Evolutionary conservation across 2,888 invertebrate species (phyloP).

Genomic region (Iselma pallidipennis): DNA sequence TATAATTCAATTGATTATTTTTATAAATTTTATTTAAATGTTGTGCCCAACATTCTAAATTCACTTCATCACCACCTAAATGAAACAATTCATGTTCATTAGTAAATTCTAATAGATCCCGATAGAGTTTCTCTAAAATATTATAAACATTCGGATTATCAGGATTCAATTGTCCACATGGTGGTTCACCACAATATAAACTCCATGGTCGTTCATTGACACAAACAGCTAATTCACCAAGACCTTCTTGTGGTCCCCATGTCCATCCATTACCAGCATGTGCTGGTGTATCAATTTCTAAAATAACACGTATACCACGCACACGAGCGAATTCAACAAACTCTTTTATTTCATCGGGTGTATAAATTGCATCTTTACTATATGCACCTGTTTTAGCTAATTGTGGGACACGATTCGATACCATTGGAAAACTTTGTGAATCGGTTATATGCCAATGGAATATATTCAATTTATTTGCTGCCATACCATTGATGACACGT

Average conservation of each 20-base stretch:
- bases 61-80: conserved; percentile 83
- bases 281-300: conserved; percentile 91
- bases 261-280: conserved; percentile 88
- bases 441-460: conserved; percentile 94
- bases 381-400: conserved; percentile 85
- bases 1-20: conserved; percentile 61
- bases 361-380: conserved; percentile 71
- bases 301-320: conserved; percentile 83
- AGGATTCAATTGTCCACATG: conserved; percentile 85
- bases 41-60: conserved; percentile 77
- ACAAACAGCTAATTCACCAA: conserved; percentile 80
- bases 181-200: conserved; percentile 81
- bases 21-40: conserved; percentile 49
- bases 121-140: conserved; percentile 73
- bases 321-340: conserved; percentile 76
- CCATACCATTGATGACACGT: conserved; percentile 84
- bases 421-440: conserved; percentile 90
- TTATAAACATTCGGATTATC: conserved; percentile 77
- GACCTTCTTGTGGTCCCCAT: conserved; percentile 75
- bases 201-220: conserved; percentile 78
- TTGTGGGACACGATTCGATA: conserved; percentile 74
- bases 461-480: conserved; percentile 85
- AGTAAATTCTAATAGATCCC: conserved; percentile 73
- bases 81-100: conserved; percentile 80
- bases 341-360: conserved; percentile 69